Evolutionary conservation across 2,113 vertebrate species (phyloP).

Genomic region (Ammospiza nelsoni): DNA sequence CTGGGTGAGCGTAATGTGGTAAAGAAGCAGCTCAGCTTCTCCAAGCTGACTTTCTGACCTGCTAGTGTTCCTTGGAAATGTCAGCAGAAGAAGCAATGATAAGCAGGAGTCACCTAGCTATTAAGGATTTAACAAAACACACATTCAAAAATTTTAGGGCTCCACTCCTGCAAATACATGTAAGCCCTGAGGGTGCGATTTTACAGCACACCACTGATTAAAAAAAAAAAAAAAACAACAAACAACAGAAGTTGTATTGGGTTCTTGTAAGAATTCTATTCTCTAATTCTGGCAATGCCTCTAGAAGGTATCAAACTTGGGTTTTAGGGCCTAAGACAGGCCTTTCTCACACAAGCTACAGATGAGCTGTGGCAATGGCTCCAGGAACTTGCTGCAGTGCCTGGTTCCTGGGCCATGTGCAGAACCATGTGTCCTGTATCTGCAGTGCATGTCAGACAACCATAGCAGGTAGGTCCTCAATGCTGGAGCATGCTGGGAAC

Average conservation of each 20-base stretch:
- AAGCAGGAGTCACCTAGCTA: constrained; percentile 3
- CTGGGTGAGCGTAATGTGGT: background rate
- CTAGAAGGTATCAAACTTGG: background rate
- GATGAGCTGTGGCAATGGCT: background rate
- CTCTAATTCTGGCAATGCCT: background rate
- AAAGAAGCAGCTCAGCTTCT: constrained; percentile 31
- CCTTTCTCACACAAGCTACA: background rate
- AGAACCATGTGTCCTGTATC: rapidly evolving
- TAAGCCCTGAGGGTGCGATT: background rate
- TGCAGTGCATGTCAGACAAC: background rate
- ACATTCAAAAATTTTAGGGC: background rate
- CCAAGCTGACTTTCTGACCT: constrained; percentile 48
- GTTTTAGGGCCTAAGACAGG: background rate
- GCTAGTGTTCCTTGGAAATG: constrained; percentile 26
- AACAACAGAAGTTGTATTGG: background rate
- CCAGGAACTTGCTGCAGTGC: background rate
- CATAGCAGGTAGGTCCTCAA: rapidly evolving
- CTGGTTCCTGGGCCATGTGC: background rate
- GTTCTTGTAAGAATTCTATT: background rate
- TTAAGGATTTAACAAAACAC: constrained; percentile 8
- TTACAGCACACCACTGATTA: background rate
- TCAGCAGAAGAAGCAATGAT: constrained; percentile 8
- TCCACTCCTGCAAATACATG: background rate
- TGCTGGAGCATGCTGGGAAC: background rate
- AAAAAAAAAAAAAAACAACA: background rate